Conservation (phyloP, 2,113 vertebrate species). For the Excalfactoria chinensis region DNA sequence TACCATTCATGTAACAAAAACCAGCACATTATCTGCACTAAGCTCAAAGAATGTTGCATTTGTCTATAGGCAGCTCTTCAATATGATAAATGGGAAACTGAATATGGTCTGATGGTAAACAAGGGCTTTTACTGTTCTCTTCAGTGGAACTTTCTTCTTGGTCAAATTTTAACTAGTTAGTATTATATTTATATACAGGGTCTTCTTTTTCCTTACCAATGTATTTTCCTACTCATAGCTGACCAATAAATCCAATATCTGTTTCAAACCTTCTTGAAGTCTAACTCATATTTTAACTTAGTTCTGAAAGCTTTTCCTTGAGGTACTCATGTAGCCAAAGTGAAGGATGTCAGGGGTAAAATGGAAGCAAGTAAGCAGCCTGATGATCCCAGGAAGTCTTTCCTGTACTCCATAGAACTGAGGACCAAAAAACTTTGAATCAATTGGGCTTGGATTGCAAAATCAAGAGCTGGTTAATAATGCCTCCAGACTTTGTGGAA, state of each 20-base stretch:
- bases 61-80: conserved; percentile 94
- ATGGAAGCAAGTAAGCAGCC: neutral
- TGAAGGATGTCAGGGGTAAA: neutral
- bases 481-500: neutral
- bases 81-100: conserved; percentile 89
- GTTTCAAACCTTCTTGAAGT: conserved; percentile 90
- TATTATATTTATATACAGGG: conserved; percentile 96
- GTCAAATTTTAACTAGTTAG: conserved; percentile 92
- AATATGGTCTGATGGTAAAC: conserved; percentile 94
- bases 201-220: conserved; percentile 97
- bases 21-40: conserved; percentile 98
- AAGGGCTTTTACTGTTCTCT: conserved; percentile 93
- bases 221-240: conserved; percentile 99
- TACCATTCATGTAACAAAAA: conserved; percentile 95
- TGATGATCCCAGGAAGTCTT: neutral
- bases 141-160: conserved; percentile 90
- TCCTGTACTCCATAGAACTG: neutral
- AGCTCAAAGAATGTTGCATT: conserved; percentile 91
- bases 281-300: conserved; percentile 78
- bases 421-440: neutral
- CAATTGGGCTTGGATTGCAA: neutral
- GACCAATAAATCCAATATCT: conserved; percentile 98
- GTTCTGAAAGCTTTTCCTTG: neutral
- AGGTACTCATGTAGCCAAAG: fast-evolving
- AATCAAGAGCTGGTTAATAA: neutral